Percentiles rank a stretch among this genome's conserved stretches.
These are phyloP conservation scores for Drosophila nr. medialis DNA, from an alignment of 2,888 invertebrate species.

Conservation along the genomic window DNA sequence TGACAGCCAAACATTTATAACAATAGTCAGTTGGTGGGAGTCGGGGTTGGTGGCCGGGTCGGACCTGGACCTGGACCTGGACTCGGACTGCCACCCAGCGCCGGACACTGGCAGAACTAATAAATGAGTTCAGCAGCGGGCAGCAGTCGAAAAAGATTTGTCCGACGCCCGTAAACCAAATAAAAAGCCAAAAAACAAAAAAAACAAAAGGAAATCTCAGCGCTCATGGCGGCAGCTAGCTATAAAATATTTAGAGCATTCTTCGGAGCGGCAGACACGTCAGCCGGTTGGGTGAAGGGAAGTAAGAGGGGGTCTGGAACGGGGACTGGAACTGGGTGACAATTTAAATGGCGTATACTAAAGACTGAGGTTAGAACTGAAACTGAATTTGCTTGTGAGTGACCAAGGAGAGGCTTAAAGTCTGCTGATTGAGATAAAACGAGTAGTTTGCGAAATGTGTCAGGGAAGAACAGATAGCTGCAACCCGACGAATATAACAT, in stretches of 20 bases:
- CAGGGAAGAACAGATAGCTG: not conserved
- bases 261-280: constrained; percentile 36
- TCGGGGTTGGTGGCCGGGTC: not conserved
- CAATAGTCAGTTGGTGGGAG: constrained; percentile 53
- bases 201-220: constrained; percentile 53
- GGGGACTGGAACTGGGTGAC: constrained; percentile 32
- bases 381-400: constrained; percentile 2
- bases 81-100: constrained; percentile 4
- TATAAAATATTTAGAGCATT: constrained; percentile 70
- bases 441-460: not conserved
- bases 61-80: constrained; percentile 16
- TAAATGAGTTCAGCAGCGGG: constrained; percentile 71
- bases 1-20: constrained; percentile 74
- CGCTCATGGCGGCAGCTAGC: constrained; percentile 37
- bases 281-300: not conserved
- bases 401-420: not conserved
- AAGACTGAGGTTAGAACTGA: constrained; percentile 3
- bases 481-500: not conserved
- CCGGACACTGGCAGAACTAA: constrained; percentile 65
- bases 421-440: not conserved
- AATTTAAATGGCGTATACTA: constrained; percentile 47
- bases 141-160: constrained; percentile 56
- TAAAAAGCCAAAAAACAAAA: constrained; percentile 39
- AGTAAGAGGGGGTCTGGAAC: not conserved
- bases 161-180: constrained; percentile 49